These are phyloP conservation scores for Alviniconcha strummeri DNA, from an alignment of 2,888 invertebrate genomes.

Conservation along the genomic window DNA sequence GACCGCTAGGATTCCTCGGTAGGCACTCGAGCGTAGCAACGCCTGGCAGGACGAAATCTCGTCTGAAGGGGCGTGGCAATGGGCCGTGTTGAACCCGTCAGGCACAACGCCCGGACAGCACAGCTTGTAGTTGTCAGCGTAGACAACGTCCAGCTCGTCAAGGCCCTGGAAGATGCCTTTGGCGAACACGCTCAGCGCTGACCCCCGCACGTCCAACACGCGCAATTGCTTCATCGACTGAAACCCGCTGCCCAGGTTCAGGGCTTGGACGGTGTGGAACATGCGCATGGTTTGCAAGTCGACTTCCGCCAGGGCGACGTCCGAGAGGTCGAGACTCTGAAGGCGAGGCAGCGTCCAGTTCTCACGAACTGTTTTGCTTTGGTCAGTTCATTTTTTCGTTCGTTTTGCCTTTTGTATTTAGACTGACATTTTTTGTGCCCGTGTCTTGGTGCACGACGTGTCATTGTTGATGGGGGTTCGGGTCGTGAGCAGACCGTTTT, in stretches of 20 bases:
- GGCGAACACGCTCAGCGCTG: background rate
- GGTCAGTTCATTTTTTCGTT: too few relatives aligned
- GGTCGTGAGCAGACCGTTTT: too few relatives aligned
- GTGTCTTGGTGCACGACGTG: too few relatives aligned
- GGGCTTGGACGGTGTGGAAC: constrained; percentile 71
- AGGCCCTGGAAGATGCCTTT: constrained; percentile 13
- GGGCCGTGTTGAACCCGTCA: background rate
- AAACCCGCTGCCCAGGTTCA: constrained; percentile 4
- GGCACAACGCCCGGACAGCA: constrained; percentile 22
- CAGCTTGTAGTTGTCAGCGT: constrained; percentile 29
- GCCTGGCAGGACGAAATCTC: constrained; percentile 24
- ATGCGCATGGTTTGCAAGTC: constrained; percentile 40
- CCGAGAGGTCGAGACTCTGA: too few relatives aligned
- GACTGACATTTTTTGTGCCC: too few relatives aligned
- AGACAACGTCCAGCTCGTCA: background rate
- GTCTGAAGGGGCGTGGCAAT: constrained; percentile 3
- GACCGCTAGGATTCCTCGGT: background rate
- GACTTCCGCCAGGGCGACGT: too few relatives aligned
- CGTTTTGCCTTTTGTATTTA: too few relatives aligned
- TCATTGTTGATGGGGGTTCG: too few relatives aligned
- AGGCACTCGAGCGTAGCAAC: constrained; percentile 2
- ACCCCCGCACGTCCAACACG: background rate
- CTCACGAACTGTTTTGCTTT: too few relatives aligned
- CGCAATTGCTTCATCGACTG: background rate
- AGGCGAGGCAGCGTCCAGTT: too few relatives aligned